phyloP scores from a whole-genome alignment of 2,797 vertebrate genomes.

The Poeciliopsis gracilis region DNA sequence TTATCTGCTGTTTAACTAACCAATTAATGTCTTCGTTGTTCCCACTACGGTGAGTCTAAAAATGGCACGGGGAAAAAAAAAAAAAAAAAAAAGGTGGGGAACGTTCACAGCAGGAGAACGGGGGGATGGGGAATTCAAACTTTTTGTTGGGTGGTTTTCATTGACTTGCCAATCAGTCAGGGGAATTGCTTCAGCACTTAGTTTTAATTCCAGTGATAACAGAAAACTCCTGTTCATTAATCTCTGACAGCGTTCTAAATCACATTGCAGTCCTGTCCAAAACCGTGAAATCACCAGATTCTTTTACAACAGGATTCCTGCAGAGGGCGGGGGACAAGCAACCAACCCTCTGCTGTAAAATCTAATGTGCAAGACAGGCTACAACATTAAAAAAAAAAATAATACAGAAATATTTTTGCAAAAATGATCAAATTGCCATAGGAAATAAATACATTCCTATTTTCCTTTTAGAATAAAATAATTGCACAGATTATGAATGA shows the following conservation, averaged over 20 bases:
- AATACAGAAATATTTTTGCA: no score
- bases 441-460: not conserved
- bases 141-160: not conserved
- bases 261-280: not conserved
- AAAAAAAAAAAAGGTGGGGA: not conserved
- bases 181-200: not conserved
- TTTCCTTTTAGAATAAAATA: not conserved
- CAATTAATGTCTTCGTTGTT: not conserved
- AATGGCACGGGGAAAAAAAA: not conserved
- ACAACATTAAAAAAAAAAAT: not conserved
- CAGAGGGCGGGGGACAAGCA: not conserved
- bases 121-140: not conserved
- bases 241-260: constrained; percentile 2
- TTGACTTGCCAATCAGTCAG: not conserved
- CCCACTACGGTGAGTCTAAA: not conserved
- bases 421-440: not conserved
- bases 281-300: not conserved
- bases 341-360: not conserved
- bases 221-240: constrained; percentile 10
- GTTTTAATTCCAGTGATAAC: constrained; percentile 3
- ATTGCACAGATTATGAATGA: not conserved
- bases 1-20: not conserved
- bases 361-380: not conserved
- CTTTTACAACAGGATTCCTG: not conserved
- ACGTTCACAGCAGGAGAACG: not conserved